Evolutionary conservation across 2,797 vertebrate genomes (phyloP), one percentile per base, ranked within the genome.

Genomic region (Trachurus trachurus): DNA sequence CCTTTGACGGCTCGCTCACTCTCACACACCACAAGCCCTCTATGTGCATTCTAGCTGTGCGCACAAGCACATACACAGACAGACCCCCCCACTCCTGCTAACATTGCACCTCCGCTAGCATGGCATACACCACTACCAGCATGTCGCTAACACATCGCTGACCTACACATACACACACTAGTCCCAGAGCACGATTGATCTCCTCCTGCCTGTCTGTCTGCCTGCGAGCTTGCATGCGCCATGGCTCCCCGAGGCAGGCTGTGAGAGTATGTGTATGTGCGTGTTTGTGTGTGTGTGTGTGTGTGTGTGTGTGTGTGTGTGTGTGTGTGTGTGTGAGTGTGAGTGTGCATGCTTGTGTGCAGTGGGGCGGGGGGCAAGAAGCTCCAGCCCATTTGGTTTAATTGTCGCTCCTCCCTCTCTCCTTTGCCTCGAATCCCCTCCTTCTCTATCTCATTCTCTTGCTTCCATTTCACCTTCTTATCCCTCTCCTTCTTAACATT

Each of bases 1-100:
- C 89, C 87, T 94, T 92, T 90, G 88, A 94, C 84, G 78, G 81
- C 88, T 89, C 63, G 78, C 92, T 89, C 91, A 78, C 91, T 87
- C 90, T 93, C 83, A 87, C 84, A 88, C 91, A 80, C 88, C 89
- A 77, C 76, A 79, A 91, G 84, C 88, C 88, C 69, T 90, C 85
- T 88, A 86, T 88, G 89, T 91, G 89, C 92, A 92, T 93, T 89
- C 87, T 88, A 86, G 72, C 86, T 72, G 80, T 92, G 88, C 87
- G 47, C 86, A 71, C 77, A 82, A 83, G 80, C 85, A 88, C 89
- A 90, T 62, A 66, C 88, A 89, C 91, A 84, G 81, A 86, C 88
- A 89, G 84, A 85, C 86, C 86, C 80, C 88, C 49, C 13, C 71
- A 29, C 87, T 85, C 62, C 78, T 19, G 68, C 88, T 91, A 92